Conservation (phyloP, 2,797 vertebrate species). For the Tiaroga cobitis region DNA sequence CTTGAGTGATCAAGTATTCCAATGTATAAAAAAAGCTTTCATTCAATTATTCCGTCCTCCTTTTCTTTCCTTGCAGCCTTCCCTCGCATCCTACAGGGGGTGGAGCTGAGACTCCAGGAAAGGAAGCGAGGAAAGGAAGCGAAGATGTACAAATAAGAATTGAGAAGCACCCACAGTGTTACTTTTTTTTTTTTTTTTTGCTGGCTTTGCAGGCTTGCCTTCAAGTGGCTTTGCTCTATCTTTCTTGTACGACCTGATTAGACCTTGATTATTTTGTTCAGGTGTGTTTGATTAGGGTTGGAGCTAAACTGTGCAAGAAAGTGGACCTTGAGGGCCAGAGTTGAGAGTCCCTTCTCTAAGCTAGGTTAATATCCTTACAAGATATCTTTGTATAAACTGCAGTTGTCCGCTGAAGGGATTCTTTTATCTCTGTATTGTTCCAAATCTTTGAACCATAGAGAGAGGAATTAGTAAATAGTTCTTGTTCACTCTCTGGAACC, state of each 20-base stretch:
- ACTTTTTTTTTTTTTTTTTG: too few relatives aligned
- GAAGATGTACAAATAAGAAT: too few relatives aligned
- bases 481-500: constrained; percentile 27
- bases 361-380: background rate
- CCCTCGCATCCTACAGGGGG: too few relatives aligned
- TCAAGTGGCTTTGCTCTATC: background rate
- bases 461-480: constrained; percentile 22
- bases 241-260: background rate
- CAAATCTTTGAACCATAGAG: constrained; percentile 26
- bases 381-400: constrained; percentile 14
- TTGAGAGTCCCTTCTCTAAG: background rate
- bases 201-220: background rate
- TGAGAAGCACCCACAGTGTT: background rate
- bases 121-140: too few relatives aligned
- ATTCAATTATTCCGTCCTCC: too few relatives aligned
- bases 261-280: background rate
- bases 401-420: constrained; percentile 10
- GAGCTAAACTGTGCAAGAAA: background rate
- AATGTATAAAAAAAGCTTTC: too few relatives aligned
- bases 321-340: background rate
- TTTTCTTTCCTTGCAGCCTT: too few relatives aligned
- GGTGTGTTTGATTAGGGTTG: background rate
- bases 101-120: too few relatives aligned
- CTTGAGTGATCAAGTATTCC: too few relatives aligned
- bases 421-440: constrained; percentile 32